A percentile compares a stretch with the other conserved stretches of the same genome.
Evolutionary conservation across 2,797 vertebrate species (phyloP).

Genomic region (Oreochromis grahami): DNA sequence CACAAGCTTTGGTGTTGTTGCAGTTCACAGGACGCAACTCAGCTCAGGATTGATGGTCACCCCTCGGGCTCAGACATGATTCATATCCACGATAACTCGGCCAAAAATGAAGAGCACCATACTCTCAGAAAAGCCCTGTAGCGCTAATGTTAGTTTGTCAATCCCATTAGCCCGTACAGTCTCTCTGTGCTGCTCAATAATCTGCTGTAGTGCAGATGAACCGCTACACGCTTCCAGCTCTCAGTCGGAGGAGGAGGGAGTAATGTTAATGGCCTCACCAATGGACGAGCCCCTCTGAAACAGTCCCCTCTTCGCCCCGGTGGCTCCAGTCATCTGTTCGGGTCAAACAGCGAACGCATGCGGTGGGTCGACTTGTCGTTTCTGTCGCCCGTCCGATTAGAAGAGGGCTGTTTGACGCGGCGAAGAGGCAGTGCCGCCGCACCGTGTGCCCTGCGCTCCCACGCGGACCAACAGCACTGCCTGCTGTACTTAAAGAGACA

Average conservation of each 20-base stretch:
- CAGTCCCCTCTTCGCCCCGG: background rate
- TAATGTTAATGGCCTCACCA: background rate
- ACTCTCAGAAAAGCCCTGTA: background rate
- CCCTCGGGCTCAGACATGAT: slow-evolving; percentile 5
- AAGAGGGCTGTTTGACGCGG: slow-evolving; percentile 43
- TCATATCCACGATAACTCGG: slow-evolving; percentile 12
- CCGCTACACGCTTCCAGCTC: slow-evolving; percentile 23
- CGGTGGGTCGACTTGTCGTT: slow-evolving; percentile 36
- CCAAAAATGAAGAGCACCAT: background rate
- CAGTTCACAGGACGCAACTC: slow-evolving; percentile 41
- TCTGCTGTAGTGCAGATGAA: slow-evolving; percentile 15
- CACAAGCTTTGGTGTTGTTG: slow-evolving; percentile 24
- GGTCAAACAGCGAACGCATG: slow-evolving; percentile 19
- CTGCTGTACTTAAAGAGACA: slow-evolving; percentile 73
- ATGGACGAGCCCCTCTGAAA: background rate
- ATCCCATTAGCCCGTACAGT: slow-evolving; percentile 6
- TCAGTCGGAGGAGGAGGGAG: background rate
- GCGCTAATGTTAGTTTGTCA: background rate
- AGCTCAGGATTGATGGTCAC: slow-evolving; percentile 27
- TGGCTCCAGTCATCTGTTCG: slow-evolving; percentile 6
- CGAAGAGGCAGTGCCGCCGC: slow-evolving; percentile 57
- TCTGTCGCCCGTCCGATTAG: slow-evolving; percentile 34
- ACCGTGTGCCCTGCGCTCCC: slow-evolving; percentile 50
- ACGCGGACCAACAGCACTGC: slow-evolving; percentile 71
- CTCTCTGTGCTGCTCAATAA: slow-evolving; percentile 5